A percentile compares a stretch with the other conserved stretches of the same genome.
Evolutionary conservation across 2,113 vertebrate genomes (phyloP).

Genomic region (Elgaria multicarinata): DNA sequence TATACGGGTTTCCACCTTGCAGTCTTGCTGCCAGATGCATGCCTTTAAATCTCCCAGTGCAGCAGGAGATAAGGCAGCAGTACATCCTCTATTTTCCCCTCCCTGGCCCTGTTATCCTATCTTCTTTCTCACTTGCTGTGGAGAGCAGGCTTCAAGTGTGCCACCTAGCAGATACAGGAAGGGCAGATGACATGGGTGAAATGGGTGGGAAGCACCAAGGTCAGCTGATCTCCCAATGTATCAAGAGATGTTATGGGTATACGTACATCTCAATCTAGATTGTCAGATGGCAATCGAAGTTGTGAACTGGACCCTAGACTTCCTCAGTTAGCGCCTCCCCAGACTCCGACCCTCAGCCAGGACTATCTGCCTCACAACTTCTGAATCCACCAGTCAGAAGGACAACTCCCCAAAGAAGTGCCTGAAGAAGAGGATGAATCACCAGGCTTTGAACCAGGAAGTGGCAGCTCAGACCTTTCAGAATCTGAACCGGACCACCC

Average conservation of each 20-base stretch:
- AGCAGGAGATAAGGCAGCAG: not conserved
- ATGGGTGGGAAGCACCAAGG: not conserved
- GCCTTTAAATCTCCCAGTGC: not conserved
- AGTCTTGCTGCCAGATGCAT: not conserved
- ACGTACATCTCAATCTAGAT: not conserved
- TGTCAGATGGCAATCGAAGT: not conserved
- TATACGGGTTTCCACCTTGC: not conserved
- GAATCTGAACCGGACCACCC: not conserved
- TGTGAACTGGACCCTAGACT: not conserved
- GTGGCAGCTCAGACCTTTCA: not conserved
- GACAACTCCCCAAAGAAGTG: not conserved
- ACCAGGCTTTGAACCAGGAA: not conserved
- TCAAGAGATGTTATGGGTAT: not conserved
- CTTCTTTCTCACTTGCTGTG: not conserved
- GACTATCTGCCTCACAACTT: not conserved
- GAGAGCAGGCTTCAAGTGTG: not conserved
- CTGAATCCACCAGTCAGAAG: not conserved
- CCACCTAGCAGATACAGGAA: not conserved
- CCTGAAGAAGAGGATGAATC: not conserved
- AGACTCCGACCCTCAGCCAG: not conserved
- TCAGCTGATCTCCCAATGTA: not conserved
- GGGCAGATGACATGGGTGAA: too few species aligned
- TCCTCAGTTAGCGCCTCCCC: not conserved
- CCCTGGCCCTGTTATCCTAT: not conserved
- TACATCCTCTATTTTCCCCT: not conserved